These are phyloP conservation scores for Ascaphus truei DNA, from an alignment of 2,113 vertebrate genomes.

Conservation along the genomic window DNA sequence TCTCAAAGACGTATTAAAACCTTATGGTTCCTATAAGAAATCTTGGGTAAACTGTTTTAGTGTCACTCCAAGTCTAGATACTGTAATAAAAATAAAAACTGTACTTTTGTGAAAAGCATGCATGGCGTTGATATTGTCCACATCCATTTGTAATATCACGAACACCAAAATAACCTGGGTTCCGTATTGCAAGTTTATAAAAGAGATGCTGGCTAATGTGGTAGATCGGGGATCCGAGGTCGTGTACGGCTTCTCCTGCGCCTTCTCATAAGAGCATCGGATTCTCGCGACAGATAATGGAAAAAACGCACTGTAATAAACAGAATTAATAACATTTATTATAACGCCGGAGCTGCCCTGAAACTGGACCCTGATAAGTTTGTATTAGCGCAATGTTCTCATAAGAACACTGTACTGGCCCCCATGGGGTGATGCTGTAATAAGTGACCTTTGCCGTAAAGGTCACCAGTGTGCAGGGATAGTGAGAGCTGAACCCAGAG, in stretches of 20 bases:
- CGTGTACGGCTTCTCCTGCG: not conserved
- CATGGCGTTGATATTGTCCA: too few species aligned
- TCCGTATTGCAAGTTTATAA: not conserved
- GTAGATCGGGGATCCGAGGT: not conserved
- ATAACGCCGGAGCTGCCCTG: not conserved
- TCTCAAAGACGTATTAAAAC: too few species aligned
- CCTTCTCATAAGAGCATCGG: too few species aligned
- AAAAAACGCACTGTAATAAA: slow-evolving; percentile 5
- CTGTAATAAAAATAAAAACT: too few species aligned
- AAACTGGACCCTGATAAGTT: slow-evolving; percentile 4
- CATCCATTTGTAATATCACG: too few species aligned
- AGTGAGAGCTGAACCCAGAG: not conserved
- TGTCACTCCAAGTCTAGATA: too few species aligned
- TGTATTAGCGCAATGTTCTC: slow-evolving; percentile 3
- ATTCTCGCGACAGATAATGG: too few species aligned
- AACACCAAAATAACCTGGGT: too few species aligned
- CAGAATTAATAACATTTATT: slow-evolving; percentile 21
- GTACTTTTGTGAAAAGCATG: too few species aligned
- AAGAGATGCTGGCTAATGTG: not conserved
- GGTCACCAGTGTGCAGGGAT: not conserved
- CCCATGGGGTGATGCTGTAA: not conserved
- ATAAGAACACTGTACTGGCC: not conserved
- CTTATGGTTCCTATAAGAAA: too few species aligned
- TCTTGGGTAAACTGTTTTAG: too few species aligned
- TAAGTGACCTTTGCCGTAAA: slow-evolving; percentile 23